Evolutionary conservation across 2,888 invertebrate species (phyloP), one percentile per base, ranked within the genome.

Genomic region (Aethes cnicana): DNA sequence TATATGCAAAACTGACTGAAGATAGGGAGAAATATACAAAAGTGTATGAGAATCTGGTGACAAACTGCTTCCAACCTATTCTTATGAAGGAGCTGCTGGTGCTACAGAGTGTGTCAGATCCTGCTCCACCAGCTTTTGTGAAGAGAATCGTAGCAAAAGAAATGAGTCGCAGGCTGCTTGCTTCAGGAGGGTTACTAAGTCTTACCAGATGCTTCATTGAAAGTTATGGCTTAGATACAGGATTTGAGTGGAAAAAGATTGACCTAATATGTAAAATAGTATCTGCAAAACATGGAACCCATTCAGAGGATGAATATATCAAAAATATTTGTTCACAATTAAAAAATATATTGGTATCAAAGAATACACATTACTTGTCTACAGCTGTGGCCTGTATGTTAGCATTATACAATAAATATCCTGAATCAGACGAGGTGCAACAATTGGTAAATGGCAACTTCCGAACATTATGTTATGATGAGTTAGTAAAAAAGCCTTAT

Each of bases 21-120:
- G 92, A 93, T 28, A 91, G 91, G 68, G 64, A 77, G 56, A 73
- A 84, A 50, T 94, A 93, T 74, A 62, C 77, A 37, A 55, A 61
- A 16, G 70, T 88, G 46, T 87, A 95, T 64, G 68, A 88, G 30
- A 67, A 86, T 57, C 75, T 95, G 39, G 78, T 92, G 8, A 71
- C 69, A 12, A 90, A 89, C 49, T 91, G 92, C 49, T 93, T 93
- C 61, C 92, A 92, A 64, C 90, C 92, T 16, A 74, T 90, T 37
- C 81, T 94, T 21, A 92, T 95, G 68, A 92, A 92, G 66, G 94
- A 95, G 72, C 82, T 95, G n/a, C 88, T 95, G 79, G 82, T 93
- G 32, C 81, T 95, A 23, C 92, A 92, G 64, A 91, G 91, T 71
- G 74, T 81, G 8, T 75, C 70, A 47, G 81, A 88, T 23, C 85